phyloP scores from a whole-genome alignment of 2,797 vertebrate genomes.

The Alcedo atthis region DNA sequence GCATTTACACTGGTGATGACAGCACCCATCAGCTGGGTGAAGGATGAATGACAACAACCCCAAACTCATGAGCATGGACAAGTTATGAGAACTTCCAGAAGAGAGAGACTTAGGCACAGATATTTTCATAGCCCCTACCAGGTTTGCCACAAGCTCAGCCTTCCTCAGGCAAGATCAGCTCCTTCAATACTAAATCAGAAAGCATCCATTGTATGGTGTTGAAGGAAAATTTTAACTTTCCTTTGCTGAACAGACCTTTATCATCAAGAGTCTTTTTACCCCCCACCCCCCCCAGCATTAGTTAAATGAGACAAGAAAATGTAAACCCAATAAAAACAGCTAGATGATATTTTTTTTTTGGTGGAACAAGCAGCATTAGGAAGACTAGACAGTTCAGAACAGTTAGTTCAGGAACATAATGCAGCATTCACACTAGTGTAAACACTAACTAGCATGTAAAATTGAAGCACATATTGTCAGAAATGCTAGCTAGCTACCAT shows the following conservation, averaged over 20 bases:
- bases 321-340: neutral
- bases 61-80: neutral
- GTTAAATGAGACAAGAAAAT: neutral
- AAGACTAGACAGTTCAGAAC: neutral
- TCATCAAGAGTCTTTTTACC: no score
- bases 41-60: neutral
- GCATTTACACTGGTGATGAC: neutral
- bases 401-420: neutral
- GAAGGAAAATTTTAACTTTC: neutral
- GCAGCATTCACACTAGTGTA: neutral
- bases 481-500: neutral
- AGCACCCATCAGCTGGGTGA: neutral
- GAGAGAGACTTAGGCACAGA: neutral
- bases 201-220: no score
- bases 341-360: accelerated
- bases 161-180: neutral
- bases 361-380: neutral
- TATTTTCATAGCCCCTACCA: neutral
- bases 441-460: neutral
- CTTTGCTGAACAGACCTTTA: neutral
- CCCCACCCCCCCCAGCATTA: neutral
- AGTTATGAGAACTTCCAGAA: neutral
- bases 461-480: neutral
- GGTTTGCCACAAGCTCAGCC: neutral
- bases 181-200: neutral